Base-by-base conservation (phyloP, 2,888 invertebrate species). In the Watsonalla cultraria region DNA sequence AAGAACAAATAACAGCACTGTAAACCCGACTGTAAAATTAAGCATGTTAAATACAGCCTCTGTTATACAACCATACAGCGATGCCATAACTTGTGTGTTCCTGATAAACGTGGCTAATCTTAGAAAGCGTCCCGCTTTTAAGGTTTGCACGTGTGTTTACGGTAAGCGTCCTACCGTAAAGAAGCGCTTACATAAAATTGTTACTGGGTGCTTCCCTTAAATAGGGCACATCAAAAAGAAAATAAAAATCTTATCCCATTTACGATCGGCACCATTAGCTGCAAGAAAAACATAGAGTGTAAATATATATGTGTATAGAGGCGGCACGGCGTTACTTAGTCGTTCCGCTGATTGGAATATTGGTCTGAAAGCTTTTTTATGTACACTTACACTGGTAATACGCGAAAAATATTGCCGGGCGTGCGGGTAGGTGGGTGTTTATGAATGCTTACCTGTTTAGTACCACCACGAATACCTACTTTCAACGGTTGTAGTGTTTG, bases 181-280 rank as follows among this genome's bases (percentile, higher is more conserved):
- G 66, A 74, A 66, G 64, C 62, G 68, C 67, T 74, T 70, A 76
- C 70, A 66, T 71, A 67, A 74, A 76, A 73, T 64, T 70, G 73
- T 73, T 66, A 71, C 70, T 65, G 66, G 69, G 73, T 68, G 66
- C 70, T 74, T 72, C 62, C 60, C 66, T 70, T 74, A 74, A 80
- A 78, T 74, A 75, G 73, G 71, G 73, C 74, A 76, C 80, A 82
- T 82, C 80, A 80, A 80, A 79, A 73, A 69, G 74, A 73, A 79
- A 81, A 80, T 79, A 80, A 81, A 80, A 80, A 76, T 77, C 78
- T 78, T 77, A 81, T 82, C 72, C 75, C 72, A 76, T 81, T 82
- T 80, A 80, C 82, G 80, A 82, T 80, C 78, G 69, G 66, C 68
- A 64, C 80, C 78, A 78, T 81, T 82, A 80, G 76, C 74, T 70